Percentiles rank a stretch among this genome's conserved stretches.
Conservation (phyloP, 2,113 vertebrate genomes). For the Zosterops borbonicus region DNA sequence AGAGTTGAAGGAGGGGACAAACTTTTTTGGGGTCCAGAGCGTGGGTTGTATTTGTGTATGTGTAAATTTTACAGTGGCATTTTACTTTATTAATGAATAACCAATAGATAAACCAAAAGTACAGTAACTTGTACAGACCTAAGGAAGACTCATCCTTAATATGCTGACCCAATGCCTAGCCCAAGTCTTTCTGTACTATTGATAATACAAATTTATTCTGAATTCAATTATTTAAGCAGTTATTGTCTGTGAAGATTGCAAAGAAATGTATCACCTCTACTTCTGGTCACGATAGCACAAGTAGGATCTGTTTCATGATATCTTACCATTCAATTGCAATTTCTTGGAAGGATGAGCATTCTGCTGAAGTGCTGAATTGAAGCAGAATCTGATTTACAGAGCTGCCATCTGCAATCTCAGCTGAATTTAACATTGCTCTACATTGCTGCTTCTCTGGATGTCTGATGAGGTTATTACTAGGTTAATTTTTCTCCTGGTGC, state of each 20-base stretch:
- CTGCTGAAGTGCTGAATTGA: neutral
- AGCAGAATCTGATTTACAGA: neutral
- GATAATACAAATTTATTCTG: neutral
- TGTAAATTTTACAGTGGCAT: neutral
- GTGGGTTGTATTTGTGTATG: neutral
- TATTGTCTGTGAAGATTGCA: neutral
- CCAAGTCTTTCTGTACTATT: neutral
- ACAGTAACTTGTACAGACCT: neutral
- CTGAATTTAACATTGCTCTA: neutral
- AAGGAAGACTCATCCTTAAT: neutral
- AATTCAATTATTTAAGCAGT: neutral
- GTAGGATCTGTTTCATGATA: neutral
- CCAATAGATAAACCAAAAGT: neutral
- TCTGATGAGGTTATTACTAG: conserved; percentile 20
- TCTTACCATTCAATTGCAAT: neutral
- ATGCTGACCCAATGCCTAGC: neutral
- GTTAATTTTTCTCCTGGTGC: conserved; percentile 25
- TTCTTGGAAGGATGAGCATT: neutral
- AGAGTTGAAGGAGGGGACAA: neutral
- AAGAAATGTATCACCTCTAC: neutral
- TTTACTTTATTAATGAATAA: neutral
- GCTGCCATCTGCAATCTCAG: neutral
- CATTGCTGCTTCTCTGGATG: neutral
- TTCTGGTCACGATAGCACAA: neutral
- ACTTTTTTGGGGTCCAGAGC: neutral